These are phyloP conservation scores for Engystomops pustulosus DNA, from an alignment of 2,113 vertebrate genomes.

Conservation along the genomic window DNA sequence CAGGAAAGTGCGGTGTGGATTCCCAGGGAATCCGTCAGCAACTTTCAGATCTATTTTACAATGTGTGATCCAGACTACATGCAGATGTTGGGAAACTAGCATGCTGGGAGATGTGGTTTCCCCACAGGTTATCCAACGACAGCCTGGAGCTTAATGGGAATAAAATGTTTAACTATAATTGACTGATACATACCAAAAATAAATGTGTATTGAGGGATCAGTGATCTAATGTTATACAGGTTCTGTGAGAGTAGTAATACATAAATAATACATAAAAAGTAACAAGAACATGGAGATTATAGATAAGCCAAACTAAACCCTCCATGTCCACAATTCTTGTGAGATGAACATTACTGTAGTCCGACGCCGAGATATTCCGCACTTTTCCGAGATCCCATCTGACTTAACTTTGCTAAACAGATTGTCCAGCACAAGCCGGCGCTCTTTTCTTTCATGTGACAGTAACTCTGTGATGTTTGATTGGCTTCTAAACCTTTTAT, in stretches of 20 bases:
- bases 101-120: neutral
- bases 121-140: too few species aligned
- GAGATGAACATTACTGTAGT: neutral
- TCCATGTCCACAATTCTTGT: too few species aligned
- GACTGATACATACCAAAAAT: too few species aligned
- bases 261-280: neutral
- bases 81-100: neutral
- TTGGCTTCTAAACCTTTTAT: constrained; percentile 47
- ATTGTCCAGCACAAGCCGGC: neutral
- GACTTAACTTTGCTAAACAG: neutral
- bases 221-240: too few species aligned
- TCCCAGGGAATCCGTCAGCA: neutral
- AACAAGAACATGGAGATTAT: neutral
- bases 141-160: too few species aligned
- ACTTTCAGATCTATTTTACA: neutral
- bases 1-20: neutral
- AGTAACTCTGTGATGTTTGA: constrained; percentile 18
- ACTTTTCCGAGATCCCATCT: neutral
- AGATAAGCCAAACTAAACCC: neutral
- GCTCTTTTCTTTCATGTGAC: constrained; percentile 19
- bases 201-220: too few species aligned
- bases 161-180: too few species aligned
- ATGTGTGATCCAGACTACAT: neutral
- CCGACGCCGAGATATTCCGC: neutral
- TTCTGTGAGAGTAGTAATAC: too few species aligned